phyloP scores from a whole-genome alignment of 2,797 vertebrate genomes.

The Manis pentadactyla region DNA sequence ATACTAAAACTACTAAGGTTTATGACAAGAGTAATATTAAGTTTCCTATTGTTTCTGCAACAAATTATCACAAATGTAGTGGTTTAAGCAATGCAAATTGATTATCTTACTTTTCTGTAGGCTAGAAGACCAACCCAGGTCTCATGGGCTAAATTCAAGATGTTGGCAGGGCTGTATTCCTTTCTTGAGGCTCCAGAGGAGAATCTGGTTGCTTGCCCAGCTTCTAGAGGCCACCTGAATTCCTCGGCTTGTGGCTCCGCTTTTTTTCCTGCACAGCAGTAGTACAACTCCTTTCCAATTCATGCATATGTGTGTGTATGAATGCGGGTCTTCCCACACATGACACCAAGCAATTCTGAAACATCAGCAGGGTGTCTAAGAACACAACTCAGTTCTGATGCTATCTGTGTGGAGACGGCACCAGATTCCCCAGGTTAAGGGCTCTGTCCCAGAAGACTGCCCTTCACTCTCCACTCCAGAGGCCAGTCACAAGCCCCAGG shows the following conservation, averaged over 20 bases:
- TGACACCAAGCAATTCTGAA: too few species aligned
- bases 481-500: too few species aligned
- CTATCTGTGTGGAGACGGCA: too few species aligned
- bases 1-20: not conserved
- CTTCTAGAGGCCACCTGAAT: not conserved
- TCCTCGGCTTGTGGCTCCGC: not conserved
- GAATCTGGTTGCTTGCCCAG: not conserved
- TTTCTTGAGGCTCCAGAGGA: not conserved
- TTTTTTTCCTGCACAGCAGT: too few species aligned
- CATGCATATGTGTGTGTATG: too few species aligned
- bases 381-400: too few species aligned
- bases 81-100: not conserved
- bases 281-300: too few species aligned
- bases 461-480: too few species aligned
- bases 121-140: not conserved
- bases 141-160: not conserved
- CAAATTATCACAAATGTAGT: not conserved
- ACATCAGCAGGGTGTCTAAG: too few species aligned
- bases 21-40: not conserved
- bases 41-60: not conserved
- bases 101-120: not conserved
- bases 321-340: too few species aligned
- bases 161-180: not conserved
- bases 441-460: too few species aligned
- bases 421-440: too few species aligned